Base-by-base conservation (phyloP, 1,140 invertebrate genomes). In the Periplaneta americana region DNA sequence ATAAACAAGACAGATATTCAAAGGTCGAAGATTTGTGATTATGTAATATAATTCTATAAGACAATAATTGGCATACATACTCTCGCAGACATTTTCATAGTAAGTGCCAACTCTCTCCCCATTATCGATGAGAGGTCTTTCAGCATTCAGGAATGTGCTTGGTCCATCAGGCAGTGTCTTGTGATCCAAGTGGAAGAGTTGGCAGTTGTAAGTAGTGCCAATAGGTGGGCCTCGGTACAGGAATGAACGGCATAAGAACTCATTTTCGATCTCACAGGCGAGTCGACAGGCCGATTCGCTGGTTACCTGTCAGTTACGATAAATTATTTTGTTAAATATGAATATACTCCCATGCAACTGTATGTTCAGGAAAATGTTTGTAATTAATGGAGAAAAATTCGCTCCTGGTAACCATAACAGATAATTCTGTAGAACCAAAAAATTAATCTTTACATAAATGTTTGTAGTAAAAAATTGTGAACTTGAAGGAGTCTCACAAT, bases 201-300 rank as follows among this genome's bases (percentile, higher is more conserved):
- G 93, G 87, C 97, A 98, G 87, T 98, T 98, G 91, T 96, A 96
- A 39, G 93, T 91, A 0, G 92, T 90, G 0, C 93, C 94, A 78
- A 92, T 90, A 1, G 94, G 94, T 11, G 93, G 90, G 1, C 95
- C 95, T 74, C 95, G 91, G 88, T 95, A 98, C 39, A 98, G 89
- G 89, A 94, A 97, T 0, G 97, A 98, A 75, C 97, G 92, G 88
- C 97, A 98, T 1, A 98, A 91, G 89, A 98, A 98, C 88, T 98
- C 96, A 82, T 95, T 95, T 88, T 98, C 97, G 75, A 97, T 94
- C 87, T 97, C 96, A 87, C 97, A 98, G 48, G 97, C 96, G 66
- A 97, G 88, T 80, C 93, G 92, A 86, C 97, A 98, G 6, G 95
- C 96, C 0, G 93, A 91, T 85, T 97, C 94, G 34, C 93, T 95